Evolutionary conservation across 2,888 invertebrate species (phyloP).

Genomic region (Eristalis intricaria): DNA sequence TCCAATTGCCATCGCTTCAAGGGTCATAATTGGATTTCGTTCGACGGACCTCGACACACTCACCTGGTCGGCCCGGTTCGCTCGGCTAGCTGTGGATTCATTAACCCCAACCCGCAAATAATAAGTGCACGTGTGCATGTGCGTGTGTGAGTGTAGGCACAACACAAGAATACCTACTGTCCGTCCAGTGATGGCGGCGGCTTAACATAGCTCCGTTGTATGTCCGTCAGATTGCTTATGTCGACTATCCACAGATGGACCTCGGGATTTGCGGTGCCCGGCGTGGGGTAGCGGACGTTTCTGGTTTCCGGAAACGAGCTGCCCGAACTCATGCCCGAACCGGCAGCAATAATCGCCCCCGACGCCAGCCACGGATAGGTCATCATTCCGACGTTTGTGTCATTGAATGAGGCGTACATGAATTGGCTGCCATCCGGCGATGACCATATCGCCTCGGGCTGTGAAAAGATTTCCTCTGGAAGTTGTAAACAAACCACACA

Average conservation of each 20-base stretch:
- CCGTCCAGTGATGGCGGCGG: constrained; percentile 89
- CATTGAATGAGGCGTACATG: constrained; percentile 93
- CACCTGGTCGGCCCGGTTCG: background rate
- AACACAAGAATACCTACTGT: constrained; percentile 85
- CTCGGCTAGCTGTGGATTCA: constrained; percentile 4
- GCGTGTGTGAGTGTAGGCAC: constrained; percentile 18
- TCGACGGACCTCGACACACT: background rate
- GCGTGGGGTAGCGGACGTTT: constrained; percentile 92
- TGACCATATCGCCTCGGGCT: constrained; percentile 93
- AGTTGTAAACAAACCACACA: constrained; percentile 49
- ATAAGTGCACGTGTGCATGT: background rate
- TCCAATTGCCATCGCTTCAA: constrained; percentile 59
- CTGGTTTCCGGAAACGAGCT: constrained; percentile 90
- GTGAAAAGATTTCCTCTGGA: constrained; percentile 93
- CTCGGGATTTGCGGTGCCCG: constrained; percentile 92
- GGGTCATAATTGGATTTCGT: constrained; percentile 58
- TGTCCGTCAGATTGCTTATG: constrained; percentile 86
- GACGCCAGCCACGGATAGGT: constrained; percentile 92
- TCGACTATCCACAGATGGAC: constrained; percentile 91
- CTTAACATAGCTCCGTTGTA: constrained; percentile 86
- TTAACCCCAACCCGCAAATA: constrained; percentile 14
- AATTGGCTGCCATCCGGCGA: constrained; percentile 91
- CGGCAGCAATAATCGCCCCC: constrained; percentile 84
- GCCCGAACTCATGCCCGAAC: constrained; percentile 83
- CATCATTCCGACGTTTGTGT: constrained; percentile 88